These are phyloP conservation scores for Apocrypta bakeri DNA, from an alignment of 1,140 invertebrate species.

Conservation along the genomic window DNA sequence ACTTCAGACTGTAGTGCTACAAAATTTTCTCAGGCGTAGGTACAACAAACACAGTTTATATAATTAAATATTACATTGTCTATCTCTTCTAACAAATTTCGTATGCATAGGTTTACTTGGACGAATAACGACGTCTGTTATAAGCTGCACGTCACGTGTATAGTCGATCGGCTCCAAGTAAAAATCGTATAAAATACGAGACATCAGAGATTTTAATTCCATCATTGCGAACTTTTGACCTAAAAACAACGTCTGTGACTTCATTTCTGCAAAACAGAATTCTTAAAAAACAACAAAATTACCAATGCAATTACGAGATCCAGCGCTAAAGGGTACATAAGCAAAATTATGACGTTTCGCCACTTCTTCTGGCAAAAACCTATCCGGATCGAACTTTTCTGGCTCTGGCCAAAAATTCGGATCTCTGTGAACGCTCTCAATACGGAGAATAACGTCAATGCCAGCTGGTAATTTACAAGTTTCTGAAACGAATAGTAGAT, in stretches of 20 bases:
- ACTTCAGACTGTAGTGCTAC: too few relatives aligned
- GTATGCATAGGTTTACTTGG: constrained; percentile 40
- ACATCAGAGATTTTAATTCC: too few relatives aligned
- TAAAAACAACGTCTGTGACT: too few relatives aligned
- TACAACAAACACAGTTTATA: too few relatives aligned
- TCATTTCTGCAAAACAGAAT: too few relatives aligned
- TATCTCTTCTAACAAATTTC: constrained; percentile 60
- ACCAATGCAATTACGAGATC: constrained; percentile 80
- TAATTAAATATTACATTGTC: too few relatives aligned
- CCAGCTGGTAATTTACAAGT: constrained; percentile 67
- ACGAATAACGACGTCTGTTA: constrained; percentile 63
- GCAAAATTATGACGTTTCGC: constrained; percentile 74
- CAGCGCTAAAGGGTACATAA: constrained; percentile 85
- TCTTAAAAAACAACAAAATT: neutral
- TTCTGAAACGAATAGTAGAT: constrained; percentile 53
- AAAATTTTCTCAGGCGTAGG: too few relatives aligned
- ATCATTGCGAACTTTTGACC: constrained; percentile 59
- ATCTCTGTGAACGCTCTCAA: constrained; percentile 80
- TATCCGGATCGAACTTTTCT: constrained; percentile 83
- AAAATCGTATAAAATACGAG: too few relatives aligned
- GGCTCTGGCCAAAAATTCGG: constrained; percentile 84
- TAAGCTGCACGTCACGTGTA: too few relatives aligned
- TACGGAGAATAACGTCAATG: constrained; percentile 70
- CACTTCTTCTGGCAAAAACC: constrained; percentile 79
- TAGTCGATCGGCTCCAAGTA: too few relatives aligned